Conservation (phyloP, 1,140 invertebrate genomes). For the Drosophila navojoa region DNA sequence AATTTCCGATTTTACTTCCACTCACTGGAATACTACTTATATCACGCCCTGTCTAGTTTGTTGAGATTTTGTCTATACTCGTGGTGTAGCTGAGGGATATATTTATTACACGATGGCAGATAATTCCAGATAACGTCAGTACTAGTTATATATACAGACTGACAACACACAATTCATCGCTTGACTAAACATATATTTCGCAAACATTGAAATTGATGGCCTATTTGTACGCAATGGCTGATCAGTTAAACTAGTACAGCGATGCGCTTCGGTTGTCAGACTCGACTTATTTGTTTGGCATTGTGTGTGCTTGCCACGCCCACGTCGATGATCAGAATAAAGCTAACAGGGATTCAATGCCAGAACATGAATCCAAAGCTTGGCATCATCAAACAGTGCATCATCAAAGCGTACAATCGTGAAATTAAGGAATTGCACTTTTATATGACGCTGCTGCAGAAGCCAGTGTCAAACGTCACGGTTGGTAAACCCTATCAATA, state of each 20-base stretch:
- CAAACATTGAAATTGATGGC: no score
- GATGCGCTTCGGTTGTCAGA: not conserved
- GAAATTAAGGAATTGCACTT: conserved; percentile 20
- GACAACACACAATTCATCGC: no score
- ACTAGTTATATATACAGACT: not conserved
- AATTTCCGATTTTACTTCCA: no score
- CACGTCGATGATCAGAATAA: not conserved
- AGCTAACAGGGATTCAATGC: conserved; percentile 25
- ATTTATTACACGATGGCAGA: no score
- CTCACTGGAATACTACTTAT: no score
- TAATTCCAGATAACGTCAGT: no score
- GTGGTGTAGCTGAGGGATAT: no score
- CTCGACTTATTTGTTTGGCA: not conserved
- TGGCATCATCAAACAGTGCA: conserved; percentile 6
- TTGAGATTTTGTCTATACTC: no score
- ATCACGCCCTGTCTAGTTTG: no score
- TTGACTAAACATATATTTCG: not conserved
- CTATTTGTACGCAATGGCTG: no score
- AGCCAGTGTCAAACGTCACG: conserved; percentile 37
- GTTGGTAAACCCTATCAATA: conserved; percentile 10
- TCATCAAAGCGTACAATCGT: conserved; percentile 26
- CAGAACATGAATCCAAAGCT: conserved; percentile 4
- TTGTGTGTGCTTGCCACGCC: not conserved
- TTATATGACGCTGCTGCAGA: conserved; percentile 9
- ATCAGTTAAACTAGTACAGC: not conserved